Conservation (phyloP, 2,888 invertebrate species). For the Leptopilina drosophilae region DNA sequence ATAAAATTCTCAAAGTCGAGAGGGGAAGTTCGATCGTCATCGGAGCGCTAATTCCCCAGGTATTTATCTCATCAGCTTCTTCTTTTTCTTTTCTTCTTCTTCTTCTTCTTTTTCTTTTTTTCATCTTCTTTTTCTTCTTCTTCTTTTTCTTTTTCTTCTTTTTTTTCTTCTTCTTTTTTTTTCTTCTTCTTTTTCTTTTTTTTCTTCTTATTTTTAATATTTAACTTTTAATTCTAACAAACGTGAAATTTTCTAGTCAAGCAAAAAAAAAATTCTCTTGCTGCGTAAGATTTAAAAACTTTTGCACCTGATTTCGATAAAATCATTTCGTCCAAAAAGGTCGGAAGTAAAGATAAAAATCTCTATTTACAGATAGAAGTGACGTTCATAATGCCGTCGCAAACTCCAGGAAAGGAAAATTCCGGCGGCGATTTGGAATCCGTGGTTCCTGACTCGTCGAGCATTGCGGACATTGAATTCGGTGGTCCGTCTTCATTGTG, state of each 20-base stretch:
- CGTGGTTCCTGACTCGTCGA: conserved; percentile 90
- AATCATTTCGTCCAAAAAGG: no score
- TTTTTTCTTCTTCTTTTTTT: not conserved
- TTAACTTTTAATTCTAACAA: no score
- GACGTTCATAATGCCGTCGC: conserved; percentile 91
- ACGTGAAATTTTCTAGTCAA: no score
- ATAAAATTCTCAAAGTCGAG: conserved; percentile 82
- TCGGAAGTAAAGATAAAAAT: no score
- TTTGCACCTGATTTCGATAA: no score
- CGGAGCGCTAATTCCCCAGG: conserved; percentile 89
- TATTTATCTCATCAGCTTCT: not conserved
- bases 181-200: no score
- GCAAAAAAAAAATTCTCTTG: no score
- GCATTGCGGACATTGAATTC: conserved; percentile 86
- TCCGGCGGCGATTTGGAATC: conserved; percentile 91
- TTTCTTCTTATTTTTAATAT: no score
- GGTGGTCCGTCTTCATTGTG: conserved; percentile 62
- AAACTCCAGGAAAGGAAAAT: conserved; percentile 90
- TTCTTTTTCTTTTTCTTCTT: no score
- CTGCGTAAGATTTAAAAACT: no score
- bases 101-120: not conserved
- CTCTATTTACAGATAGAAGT: conserved; percentile 81
- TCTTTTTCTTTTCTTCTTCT: not conserved
- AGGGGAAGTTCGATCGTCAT: conserved; percentile 81
- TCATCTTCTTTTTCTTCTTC: no score